Conservation (phyloP, 2,888 invertebrate species). For the Mesorhabditis spiculigera region DNA sequence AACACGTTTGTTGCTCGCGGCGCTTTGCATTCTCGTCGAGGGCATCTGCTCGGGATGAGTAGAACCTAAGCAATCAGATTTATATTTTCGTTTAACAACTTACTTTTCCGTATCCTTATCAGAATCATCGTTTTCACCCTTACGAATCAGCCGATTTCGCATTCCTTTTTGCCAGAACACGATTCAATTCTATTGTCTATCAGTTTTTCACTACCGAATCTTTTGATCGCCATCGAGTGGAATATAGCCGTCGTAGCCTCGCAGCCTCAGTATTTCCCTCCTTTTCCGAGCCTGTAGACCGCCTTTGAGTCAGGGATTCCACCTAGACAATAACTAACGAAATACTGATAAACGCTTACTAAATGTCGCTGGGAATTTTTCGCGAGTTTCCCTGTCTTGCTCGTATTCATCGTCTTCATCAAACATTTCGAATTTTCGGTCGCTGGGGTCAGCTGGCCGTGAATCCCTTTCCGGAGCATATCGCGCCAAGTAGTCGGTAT, state of each 20-base stretch:
- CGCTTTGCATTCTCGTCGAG: too few relatives aligned
- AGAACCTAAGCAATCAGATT: slow-evolving; percentile 35
- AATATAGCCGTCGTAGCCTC: slow-evolving; percentile 68
- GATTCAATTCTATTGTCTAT: slow-evolving; percentile 16
- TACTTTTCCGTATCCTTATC: slow-evolving; percentile 24
- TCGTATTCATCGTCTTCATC: slow-evolving; percentile 16
- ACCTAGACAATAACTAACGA: slow-evolving; percentile 9
- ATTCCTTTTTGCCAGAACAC: slow-evolving; percentile 66
- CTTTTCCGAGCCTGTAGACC: slow-evolving; percentile 92
- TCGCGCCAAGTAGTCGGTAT: background rate
- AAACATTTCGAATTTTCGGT: background rate
- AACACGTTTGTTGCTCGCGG: slow-evolving; percentile 45
- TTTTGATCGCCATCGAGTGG: slow-evolving; percentile 62
- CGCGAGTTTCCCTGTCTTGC: background rate
- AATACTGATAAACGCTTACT: slow-evolving; percentile 16
- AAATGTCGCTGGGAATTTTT: background rate
- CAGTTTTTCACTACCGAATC: slow-evolving; percentile 21
- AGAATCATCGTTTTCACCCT: slow-evolving; percentile 40
- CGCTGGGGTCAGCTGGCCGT: too few relatives aligned
- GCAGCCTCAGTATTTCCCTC: slow-evolving; percentile 85
- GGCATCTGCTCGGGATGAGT: slow-evolving; percentile 44
- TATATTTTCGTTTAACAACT: background rate
- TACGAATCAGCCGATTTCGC: slow-evolving; percentile 60
- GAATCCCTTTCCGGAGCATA: too few relatives aligned
- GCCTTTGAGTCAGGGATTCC: slow-evolving; percentile 90